Evolutionary conservation across 2,888 invertebrate genomes (phyloP), one percentile per base, ranked within the genome.

Genomic region (Chymomyza caudatula): DNA sequence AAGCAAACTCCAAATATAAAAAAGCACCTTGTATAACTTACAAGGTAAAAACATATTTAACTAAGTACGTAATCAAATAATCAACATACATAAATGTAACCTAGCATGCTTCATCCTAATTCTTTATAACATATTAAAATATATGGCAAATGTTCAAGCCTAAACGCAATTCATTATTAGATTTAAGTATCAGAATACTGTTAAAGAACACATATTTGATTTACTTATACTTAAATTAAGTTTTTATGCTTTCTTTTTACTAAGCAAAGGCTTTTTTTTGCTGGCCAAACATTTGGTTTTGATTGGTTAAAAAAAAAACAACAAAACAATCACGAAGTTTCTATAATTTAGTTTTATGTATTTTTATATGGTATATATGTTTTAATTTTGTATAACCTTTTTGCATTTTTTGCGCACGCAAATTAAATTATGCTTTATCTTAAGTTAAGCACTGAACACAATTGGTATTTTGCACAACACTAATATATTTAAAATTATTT

Each of bases 41-140:
- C 15, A 47, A 13, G 13, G 23, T 20, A 29, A 54, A 29, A 25
- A 54, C 37, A 54, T 54, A 55, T 23, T 37, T 19, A 60, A 72
- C 15, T 19, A 51, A 4, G 5, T 20, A 51, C 58, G 58, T 82
- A 78, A 63, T 60, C 60, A 63, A 63, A 75, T 66, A 71, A 75
- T 74, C 70, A 76, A 75, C 78, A 76, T 78, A 75, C 78, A 76
- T 78, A 59, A 73, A 77, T 76, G 74, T 80, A 86, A 72, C 67
- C 69, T 71, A 71, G 74, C 68, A 73, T 74, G 63, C 63, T 71
- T 77, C 73, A 73, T 67, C 72, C 71, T 73, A 63, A 71, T 70
- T 70, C 64, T 72, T 74, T 44, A 43, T 15, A 55, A 42, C 47
- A 51, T 15, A 52, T 47, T n/a, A 51, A 65, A 60, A 25, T 56